Conservation (phyloP, 2,113 vertebrate species). For the Melanerpes aurifrons region DNA sequence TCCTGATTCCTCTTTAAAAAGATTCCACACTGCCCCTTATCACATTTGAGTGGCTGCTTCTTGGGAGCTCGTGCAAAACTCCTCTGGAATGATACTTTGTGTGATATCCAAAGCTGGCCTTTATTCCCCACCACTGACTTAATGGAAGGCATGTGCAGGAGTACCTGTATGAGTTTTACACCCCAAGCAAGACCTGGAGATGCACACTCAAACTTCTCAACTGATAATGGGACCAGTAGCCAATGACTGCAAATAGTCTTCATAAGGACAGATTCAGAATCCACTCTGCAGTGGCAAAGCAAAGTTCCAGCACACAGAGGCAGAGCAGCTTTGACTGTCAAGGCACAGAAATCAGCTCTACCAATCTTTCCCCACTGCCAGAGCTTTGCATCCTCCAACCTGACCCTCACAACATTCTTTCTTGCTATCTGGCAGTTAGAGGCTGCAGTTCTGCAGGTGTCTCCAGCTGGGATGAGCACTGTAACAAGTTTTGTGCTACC, state of each 20-base stretch:
- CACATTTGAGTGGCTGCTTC: not conserved
- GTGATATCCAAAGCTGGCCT: not conserved
- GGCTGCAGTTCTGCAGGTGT: not conserved
- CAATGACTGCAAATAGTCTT: not conserved
- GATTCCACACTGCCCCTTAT: not conserved
- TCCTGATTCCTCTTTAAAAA: not conserved
- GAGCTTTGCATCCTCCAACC: not conserved
- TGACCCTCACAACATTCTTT: not conserved
- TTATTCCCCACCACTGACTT: not conserved
- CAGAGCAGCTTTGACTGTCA: not conserved
- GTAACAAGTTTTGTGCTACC: not conserved
- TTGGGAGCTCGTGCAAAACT: not conserved
- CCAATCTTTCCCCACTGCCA: not conserved
- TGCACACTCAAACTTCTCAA: too few species aligned
- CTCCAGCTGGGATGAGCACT: not conserved
- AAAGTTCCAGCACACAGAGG: not conserved
- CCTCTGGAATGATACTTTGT: not conserved
- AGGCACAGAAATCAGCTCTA: not conserved
- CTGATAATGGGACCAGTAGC: not conserved
- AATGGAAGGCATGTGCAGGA: not conserved
- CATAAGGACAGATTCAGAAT: not conserved
- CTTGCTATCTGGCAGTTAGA: not conserved
- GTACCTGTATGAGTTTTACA: not conserved
- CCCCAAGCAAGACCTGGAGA: not conserved
- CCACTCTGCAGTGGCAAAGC: not conserved